Evolutionary conservation across 2,888 invertebrate species (phyloP), one percentile per base, ranked within the genome.

Genomic region (Brachylomia viminalis): DNA sequence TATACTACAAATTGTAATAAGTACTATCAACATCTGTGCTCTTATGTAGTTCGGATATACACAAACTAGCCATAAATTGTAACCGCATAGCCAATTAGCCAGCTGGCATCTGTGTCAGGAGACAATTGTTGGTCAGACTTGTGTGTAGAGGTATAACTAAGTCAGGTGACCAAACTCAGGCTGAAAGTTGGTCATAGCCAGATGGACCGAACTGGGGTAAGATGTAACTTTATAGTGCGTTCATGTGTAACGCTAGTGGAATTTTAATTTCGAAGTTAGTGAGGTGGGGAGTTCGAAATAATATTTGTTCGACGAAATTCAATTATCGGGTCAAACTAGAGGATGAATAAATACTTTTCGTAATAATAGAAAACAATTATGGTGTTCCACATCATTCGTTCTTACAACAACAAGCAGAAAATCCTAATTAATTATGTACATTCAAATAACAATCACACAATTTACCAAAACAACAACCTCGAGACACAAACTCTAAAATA

Each of bases 31-130:
- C 86, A 86, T 85, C 84, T 85, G 86, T 73, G 33, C 58, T 76
- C 73, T 0, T 80, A 78, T 72, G 76, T 70, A 77, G 61, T 80
- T 80, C 49, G 77, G 67, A 83, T 82, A 79, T 84, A 62, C 82
- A 79, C 80, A 79, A 79, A 76, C 79, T 77, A 68, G 45, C 80
- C 80, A 83, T 84, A 86, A 88, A 87, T 84, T 85, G 76, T 79
- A 72, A 77, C 69, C 74, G 80, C 80, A 86, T 88, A 80, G 77
- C 82, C 87, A 85, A 86, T 87, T 87, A 88, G 87, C 86, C 77
- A 83, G 85, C 87, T 86, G 87, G 83, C 82, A 86, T 83, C 76
- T 82, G 77, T 79, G 83, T 86, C 79, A 85, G 74, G 77, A 69
- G 80, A 85, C 83, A 78, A 83, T 86, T 77, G 81, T 65, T 79